Conservation (phyloP, 2,113 vertebrate genomes). For the Cyanoramphus novaezelandiae region DNA sequence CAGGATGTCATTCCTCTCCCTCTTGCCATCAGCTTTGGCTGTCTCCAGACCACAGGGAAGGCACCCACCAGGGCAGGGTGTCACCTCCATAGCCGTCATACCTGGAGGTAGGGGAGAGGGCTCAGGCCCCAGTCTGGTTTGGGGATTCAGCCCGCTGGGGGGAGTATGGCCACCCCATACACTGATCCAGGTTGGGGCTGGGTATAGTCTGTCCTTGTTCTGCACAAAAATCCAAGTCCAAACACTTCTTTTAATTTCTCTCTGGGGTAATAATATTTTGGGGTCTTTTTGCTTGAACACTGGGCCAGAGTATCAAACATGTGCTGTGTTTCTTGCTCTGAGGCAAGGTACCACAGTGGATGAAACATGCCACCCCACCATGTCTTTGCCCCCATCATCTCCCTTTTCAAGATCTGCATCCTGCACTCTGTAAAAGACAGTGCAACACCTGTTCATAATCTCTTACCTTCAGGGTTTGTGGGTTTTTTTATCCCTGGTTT, state of each 20-base stretch:
- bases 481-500: rapidly evolving
- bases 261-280: not conserved
- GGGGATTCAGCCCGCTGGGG: not conserved
- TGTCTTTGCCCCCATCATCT: not conserved
- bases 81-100: not conserved
- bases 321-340: not conserved
- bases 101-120: not conserved
- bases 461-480: not conserved
- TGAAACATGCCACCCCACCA: not conserved
- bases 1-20: not conserved
- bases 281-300: not conserved
- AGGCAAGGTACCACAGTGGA: not conserved
- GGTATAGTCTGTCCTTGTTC: rapidly evolving
- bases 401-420: not conserved
- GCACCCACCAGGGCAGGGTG: not conserved
- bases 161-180: rapidly evolving
- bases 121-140: not conserved
- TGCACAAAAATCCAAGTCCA: not conserved
- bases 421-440: not conserved
- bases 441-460: not conserved
- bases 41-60: rapidly evolving
- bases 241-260: not conserved
- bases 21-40: rapidly evolving
- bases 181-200: rapidly evolving
- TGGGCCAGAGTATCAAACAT: not conserved